Evolutionary conservation across 35 echinoderm and acorn worm species (phyloP).

Genomic region (Patiria miniata): DNA sequence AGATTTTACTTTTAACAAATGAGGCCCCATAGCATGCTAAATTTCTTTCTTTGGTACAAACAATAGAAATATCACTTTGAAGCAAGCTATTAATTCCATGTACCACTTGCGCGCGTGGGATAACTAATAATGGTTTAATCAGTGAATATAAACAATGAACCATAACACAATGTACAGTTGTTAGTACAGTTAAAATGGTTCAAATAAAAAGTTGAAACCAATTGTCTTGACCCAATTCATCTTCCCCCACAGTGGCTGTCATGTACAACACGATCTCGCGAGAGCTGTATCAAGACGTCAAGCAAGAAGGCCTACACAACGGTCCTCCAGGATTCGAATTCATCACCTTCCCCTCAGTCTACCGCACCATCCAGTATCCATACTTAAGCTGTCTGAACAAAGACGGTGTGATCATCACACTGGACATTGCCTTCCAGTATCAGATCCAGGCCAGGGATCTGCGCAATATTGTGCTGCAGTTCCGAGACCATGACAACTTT

Average conservation of each 20-base stretch:
- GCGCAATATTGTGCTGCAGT: slow-evolving; percentile 51
- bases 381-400: slow-evolving; percentile 68
- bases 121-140: too few species aligned
- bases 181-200: too few species aligned
- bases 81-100: too few species aligned
- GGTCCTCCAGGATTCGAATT: slow-evolving; percentile 73
- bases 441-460: slow-evolving; percentile 25
- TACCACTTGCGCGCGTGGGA: too few species aligned
- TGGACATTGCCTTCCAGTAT: slow-evolving; percentile 76
- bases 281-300: slow-evolving; percentile 44
- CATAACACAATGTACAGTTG: too few species aligned
- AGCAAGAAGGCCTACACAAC: slow-evolving; percentile 73
- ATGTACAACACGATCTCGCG: slow-evolving; percentile 70
- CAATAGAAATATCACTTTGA: too few species aligned
- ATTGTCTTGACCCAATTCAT: background rate
- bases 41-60: too few species aligned
- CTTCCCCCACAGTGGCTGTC: slow-evolving; percentile 61
- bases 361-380: slow-evolving; percentile 54
- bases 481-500: slow-evolving; percentile 66
- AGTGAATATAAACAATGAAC: too few species aligned
- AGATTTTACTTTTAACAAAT: too few species aligned
- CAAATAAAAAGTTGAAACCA: too few species aligned
- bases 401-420: slow-evolving; percentile 60
- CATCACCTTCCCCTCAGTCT: slow-evolving; percentile 73
- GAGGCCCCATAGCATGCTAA: too few species aligned